phyloP scores from a whole-genome alignment of 2,888 invertebrate genomes.

The Agrenia bidenticulata region DNA sequence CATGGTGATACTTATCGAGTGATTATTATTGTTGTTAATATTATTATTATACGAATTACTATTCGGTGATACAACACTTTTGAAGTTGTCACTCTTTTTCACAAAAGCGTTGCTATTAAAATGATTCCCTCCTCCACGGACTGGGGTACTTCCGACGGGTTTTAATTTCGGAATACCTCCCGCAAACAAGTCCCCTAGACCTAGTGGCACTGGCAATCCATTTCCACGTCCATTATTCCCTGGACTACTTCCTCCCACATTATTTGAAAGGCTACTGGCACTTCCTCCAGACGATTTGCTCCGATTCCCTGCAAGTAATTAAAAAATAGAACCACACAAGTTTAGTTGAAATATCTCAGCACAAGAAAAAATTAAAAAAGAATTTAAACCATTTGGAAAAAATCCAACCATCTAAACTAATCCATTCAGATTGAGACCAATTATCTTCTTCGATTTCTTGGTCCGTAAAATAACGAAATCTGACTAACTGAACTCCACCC shows the following conservation, averaged over 20 bases:
- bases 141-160: constrained; percentile 62
- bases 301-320: constrained; percentile 19
- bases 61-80: not conserved
- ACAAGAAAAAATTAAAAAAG: not conserved
- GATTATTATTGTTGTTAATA: constrained; percentile 18
- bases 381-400: not conserved
- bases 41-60: constrained; percentile 25
- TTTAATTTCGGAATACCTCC: constrained; percentile 80
- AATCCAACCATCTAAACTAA: constrained; percentile 7
- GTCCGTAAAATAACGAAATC: constrained; percentile 38
- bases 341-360: no score
- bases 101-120: constrained; percentile 31
- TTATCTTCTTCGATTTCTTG: constrained; percentile 32
- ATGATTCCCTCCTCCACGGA: constrained; percentile 55
- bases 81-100: not conserved
- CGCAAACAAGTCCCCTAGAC: constrained; percentile 73
- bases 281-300: constrained; percentile 21
- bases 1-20: constrained; percentile 13
- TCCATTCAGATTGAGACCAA: not conserved
- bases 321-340: not conserved
- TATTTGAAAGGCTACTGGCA: not conserved
- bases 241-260: not conserved
- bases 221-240: constrained; percentile 57
- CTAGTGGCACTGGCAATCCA: constrained; percentile 53
- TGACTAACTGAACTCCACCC: constrained; percentile 27